A percentile compares a stretch with the other conserved stretches of the same genome.
phyloP scores from a whole-genome alignment of 2,113 vertebrate genomes.

The Saccopteryx bilineata region DNA sequence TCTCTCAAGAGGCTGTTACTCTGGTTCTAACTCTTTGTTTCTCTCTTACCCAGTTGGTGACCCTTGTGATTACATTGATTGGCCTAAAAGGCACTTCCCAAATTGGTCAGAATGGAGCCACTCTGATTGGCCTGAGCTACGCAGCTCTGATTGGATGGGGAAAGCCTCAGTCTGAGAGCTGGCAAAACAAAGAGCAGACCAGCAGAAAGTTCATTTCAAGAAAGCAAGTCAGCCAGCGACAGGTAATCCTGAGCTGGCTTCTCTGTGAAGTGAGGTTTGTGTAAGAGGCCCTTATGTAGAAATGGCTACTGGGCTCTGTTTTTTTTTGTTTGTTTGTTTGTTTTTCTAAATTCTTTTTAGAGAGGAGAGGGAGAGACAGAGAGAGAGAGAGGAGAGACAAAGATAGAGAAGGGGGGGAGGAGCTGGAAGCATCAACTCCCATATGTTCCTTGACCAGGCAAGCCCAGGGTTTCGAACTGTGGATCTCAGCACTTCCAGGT shows the following conservation, averaged over 20 bases:
- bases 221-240: too few species aligned
- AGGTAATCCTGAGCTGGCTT: not conserved
- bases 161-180: not conserved
- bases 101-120: not conserved
- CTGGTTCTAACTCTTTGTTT: not conserved
- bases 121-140: not conserved
- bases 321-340: too few species aligned
- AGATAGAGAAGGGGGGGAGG: too few species aligned
- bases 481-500: too few species aligned
- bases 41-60: not conserved
- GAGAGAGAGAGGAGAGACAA: too few species aligned
- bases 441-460: too few species aligned
- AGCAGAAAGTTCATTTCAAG: too few species aligned
- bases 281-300: not conserved
- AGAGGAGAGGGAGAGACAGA: too few species aligned
- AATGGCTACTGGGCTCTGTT: not conserved
- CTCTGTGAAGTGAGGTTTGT: not conserved
- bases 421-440: too few species aligned
- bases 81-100: not conserved
- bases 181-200: not conserved
- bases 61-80: not conserved
- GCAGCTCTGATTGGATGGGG: not conserved
- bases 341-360: too few species aligned
- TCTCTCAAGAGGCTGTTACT: not conserved
- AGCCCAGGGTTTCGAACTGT: too few species aligned